These are phyloP conservation scores for Sturnira hondurensis DNA, from an alignment of 2,113 vertebrate species.

Conservation along the genomic window DNA sequence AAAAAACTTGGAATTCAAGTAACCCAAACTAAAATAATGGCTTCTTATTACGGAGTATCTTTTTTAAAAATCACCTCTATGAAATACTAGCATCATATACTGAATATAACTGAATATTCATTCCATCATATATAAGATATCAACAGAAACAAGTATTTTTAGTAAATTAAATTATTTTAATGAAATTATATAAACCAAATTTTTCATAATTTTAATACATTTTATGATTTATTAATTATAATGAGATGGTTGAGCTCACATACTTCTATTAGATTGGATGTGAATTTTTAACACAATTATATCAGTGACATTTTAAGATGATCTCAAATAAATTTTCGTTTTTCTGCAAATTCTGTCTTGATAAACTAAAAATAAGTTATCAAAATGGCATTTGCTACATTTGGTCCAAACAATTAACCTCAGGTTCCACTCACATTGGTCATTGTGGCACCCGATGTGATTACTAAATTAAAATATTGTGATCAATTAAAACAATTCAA, in stretches of 20 bases:
- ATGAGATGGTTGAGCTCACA: neutral
- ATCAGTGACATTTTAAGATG: neutral
- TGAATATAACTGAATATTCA: neutral
- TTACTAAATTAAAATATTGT: neutral
- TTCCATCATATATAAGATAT: neutral
- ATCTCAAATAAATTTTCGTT: neutral
- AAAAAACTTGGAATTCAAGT: neutral
- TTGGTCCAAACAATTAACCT: neutral
- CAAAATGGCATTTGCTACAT: neutral
- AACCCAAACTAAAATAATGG: neutral
- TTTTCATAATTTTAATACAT: neutral
- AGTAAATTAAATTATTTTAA: neutral
- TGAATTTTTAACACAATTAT: neutral
- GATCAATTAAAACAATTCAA: neutral
- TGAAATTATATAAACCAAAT: neutral
- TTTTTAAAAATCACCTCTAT: neutral
- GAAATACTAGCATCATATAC: neutral
- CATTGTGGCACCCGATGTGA: neutral
- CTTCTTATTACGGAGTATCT: neutral
- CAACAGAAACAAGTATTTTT: neutral
- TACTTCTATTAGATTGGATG: neutral
- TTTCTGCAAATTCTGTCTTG: neutral
- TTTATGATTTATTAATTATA: neutral
- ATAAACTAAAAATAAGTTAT: neutral
- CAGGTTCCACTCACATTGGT: neutral